Base-by-base conservation (phyloP, 1,140 invertebrate species). In the Eupristina koningsbergeri region DNA sequence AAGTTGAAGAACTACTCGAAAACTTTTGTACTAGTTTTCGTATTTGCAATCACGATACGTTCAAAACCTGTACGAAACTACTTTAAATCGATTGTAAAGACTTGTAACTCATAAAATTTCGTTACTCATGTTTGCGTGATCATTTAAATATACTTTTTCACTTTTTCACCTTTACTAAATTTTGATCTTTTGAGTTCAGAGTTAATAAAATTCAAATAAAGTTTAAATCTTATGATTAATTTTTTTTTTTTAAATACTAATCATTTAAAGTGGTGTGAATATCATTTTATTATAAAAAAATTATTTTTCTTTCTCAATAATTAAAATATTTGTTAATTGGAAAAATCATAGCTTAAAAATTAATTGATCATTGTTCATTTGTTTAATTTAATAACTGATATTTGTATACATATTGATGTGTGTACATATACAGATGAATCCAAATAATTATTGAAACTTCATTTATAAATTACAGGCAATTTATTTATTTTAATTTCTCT, bases 1-100 rank as follows among this genome's bases (percentile, higher is more conserved):
- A 75, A 47, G 71, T 80, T 81, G 63, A 77, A 77, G 58, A 84
- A 81, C 67, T 84, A 80, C 82, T 84, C 67, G 77, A 80, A 71
- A 84, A 84, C 45, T 84, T 84, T 71, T 84, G 53, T 64, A n/a
- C 53, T 67, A n/a, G 81, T 82, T 80, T 29, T 64, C 77, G 67
- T 53, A 63, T 47, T n/a, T 53, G 11, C 53, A 34, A 79, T 74
- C 50, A 74, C 77, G 77, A 79, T 64, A 53, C n/a, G 22, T 26
- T 36, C 8, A 77, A 67, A 34, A 64, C 26, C 63, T 67, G 61
- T n/a, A 19, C 36, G 53, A 61, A 61, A 41, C 58, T 64, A 11
- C 39, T 63, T 69, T 26, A 36, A 50, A 83, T 77, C 47, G 61
- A 41, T 58, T 22, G 81, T 61, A 45, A 81, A 29, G 31, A 64